phyloP scores from a whole-genome alignment of 1,140 invertebrate species.

The Gonioctena quinquepunctata region DNA sequence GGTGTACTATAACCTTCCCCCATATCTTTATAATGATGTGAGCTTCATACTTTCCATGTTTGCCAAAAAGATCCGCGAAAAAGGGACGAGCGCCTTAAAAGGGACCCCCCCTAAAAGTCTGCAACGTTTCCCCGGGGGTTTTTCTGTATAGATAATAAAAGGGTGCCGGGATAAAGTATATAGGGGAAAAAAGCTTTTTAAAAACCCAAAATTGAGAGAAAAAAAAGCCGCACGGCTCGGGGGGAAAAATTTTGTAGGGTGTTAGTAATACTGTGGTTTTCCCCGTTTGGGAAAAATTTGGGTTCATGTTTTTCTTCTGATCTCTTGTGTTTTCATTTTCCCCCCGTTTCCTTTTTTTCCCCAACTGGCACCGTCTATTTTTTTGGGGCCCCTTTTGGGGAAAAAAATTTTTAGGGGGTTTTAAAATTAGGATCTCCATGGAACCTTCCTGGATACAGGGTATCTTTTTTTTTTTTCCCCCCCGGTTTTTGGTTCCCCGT shows the following conservation, averaged over 20 bases:
- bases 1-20: constrained; percentile 71
- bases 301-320: constrained; percentile 78
- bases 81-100: constrained; percentile 73
- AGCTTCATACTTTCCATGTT: constrained; percentile 71
- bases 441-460: constrained; percentile 66
- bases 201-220: constrained; percentile 69
- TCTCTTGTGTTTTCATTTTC: constrained; percentile 73
- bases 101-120: constrained; percentile 80
- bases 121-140: constrained; percentile 87
- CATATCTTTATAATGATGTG: constrained; percentile 69
- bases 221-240: constrained; percentile 68
- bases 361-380: constrained; percentile 74
- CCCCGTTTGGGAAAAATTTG: constrained; percentile 63
- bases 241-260: constrained; percentile 67
- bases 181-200: constrained; percentile 78
- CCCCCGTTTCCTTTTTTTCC: constrained; percentile 76
- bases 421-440: constrained; percentile 63
- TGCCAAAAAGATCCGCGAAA: constrained; percentile 69
- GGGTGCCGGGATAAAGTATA: constrained; percentile 76
- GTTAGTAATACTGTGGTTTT: constrained; percentile 72
- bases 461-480: constrained; percentile 66
- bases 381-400: constrained; percentile 80
- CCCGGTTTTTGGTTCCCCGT: constrained; percentile 71
- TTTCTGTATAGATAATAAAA: constrained; percentile 82
- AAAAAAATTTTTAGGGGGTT: constrained; percentile 69